Evolutionary conservation across 2,888 invertebrate species (phyloP).

Genomic region (Marasmarcha lunaedactyla): DNA sequence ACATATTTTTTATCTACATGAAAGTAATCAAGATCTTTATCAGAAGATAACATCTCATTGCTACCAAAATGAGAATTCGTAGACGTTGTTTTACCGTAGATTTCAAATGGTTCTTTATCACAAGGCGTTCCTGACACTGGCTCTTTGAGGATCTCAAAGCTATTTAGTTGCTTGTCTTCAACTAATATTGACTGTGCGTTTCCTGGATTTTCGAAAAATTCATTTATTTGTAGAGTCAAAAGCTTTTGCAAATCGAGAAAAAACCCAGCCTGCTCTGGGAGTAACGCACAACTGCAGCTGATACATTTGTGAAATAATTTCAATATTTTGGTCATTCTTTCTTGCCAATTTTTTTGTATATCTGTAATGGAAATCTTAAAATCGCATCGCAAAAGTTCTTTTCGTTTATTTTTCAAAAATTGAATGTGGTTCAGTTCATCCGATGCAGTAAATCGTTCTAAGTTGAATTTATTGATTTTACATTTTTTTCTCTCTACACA

Average conservation of each 20-base stretch:
- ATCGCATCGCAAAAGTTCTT: constrained; percentile 4
- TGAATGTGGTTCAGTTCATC: not conserved
- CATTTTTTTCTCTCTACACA: not conserved
- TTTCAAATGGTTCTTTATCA: constrained; percentile 36
- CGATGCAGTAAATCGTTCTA: not conserved
- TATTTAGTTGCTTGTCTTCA: constrained; percentile 27
- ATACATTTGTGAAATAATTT: constrained; percentile 52
- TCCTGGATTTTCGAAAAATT: constrained; percentile 39
- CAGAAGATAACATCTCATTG: constrained; percentile 39
- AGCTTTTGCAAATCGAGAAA: constrained; percentile 52
- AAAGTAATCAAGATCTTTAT: constrained; percentile 40
- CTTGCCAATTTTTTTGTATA: constrained; percentile 47
- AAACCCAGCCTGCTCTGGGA: constrained; percentile 55
- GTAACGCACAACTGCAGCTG: constrained; percentile 44
- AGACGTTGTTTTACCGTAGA: constrained; percentile 26
- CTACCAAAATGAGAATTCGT: constrained; percentile 29
- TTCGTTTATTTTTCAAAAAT: constrained; percentile 25
- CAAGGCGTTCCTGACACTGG: constrained; percentile 26
- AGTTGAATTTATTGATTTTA: not conserved
- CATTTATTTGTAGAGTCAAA: constrained; percentile 51
- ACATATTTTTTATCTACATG: constrained; percentile 39
- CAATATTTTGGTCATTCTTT: constrained; percentile 46
- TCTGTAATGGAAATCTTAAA: constrained; percentile 25
- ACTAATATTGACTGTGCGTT: constrained; percentile 27
- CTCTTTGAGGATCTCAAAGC: constrained; percentile 25